These are phyloP conservation scores for Odontomyia ornata DNA, from an alignment of 2,888 invertebrate genomes.

Conservation along the genomic window DNA sequence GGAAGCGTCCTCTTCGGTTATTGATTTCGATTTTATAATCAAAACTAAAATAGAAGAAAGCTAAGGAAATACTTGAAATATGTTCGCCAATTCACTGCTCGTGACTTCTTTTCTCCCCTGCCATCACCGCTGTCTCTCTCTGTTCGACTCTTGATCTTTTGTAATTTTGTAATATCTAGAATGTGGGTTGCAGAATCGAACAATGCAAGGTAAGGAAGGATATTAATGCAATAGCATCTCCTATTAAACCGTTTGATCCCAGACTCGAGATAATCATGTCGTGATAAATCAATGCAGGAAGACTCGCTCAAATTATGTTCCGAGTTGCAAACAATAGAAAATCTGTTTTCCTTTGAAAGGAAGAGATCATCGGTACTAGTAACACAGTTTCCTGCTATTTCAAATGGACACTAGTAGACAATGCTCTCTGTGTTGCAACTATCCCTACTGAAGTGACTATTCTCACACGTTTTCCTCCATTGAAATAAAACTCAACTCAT, in stretches of 20 bases:
- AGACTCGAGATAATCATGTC: background rate
- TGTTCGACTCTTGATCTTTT: background rate
- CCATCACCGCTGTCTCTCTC: background rate
- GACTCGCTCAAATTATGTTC: background rate
- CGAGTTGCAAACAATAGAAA: constrained; percentile 1
- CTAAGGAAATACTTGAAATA: constrained; percentile 6
- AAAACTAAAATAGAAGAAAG: constrained; percentile 7
- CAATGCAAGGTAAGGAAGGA: constrained; percentile 12
- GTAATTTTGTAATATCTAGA: constrained; percentile 19
- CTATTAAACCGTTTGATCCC: no score
- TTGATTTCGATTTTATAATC: constrained; percentile 42
- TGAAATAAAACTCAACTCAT: constrained; percentile 1
- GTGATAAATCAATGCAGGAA: background rate
- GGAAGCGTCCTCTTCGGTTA: constrained; percentile 40
- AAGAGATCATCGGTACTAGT: no score
- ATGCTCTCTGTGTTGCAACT: no score
- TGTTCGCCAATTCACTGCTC: background rate
- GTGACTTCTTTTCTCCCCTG: no score
- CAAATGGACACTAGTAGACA: no score
- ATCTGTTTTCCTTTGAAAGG: background rate
- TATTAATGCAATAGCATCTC: background rate
- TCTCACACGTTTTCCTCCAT: no score
- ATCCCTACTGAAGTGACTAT: no score
- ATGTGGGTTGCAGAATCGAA: background rate
- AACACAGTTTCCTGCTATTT: no score